These are phyloP conservation scores for Diaphora mendica DNA, from an alignment of 2,888 invertebrate genomes.

Conservation along the genomic window DNA sequence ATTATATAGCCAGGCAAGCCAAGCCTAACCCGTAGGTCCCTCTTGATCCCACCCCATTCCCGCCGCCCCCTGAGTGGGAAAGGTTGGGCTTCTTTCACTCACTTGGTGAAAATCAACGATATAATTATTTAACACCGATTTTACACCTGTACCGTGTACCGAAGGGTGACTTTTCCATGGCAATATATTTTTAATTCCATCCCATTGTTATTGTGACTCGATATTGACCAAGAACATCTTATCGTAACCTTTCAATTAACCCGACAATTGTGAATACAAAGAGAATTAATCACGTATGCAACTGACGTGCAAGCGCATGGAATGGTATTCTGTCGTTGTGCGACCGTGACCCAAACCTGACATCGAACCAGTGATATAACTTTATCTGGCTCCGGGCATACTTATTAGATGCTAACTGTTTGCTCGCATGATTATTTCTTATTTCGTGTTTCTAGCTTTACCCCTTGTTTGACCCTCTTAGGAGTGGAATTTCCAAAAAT, in stretches of 20 bases:
- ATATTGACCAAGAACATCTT: background rate
- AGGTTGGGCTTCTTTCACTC: too few relatives aligned
- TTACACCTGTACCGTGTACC: too few relatives aligned
- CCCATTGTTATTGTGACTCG: background rate
- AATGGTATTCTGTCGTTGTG: constrained; percentile 9
- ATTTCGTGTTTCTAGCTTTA: too few relatives aligned
- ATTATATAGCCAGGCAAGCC: too few relatives aligned
- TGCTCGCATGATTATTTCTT: background rate
- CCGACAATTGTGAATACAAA: constrained; percentile 7
- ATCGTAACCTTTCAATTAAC: background rate
- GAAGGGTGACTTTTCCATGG: background rate
- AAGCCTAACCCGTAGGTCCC: too few relatives aligned
- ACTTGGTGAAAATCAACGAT: too few relatives aligned
- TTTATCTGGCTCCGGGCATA: background rate
- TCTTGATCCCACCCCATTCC: too few relatives aligned
- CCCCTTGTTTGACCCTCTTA: too few relatives aligned
- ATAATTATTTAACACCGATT: too few relatives aligned
- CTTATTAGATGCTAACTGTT: constrained; percentile 1
- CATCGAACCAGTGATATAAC: constrained; percentile 20
- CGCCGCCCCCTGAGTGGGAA: too few relatives aligned
- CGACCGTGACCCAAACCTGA: constrained; percentile 19
- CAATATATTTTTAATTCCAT: background rate
- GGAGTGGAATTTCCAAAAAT: too few relatives aligned
- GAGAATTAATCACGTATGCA: constrained; percentile 9
- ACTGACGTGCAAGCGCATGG: constrained; percentile 11